These are phyloP conservation scores for Andrena fulva DNA, from an alignment of 2,888 invertebrate genomes.

Conservation along the genomic window DNA sequence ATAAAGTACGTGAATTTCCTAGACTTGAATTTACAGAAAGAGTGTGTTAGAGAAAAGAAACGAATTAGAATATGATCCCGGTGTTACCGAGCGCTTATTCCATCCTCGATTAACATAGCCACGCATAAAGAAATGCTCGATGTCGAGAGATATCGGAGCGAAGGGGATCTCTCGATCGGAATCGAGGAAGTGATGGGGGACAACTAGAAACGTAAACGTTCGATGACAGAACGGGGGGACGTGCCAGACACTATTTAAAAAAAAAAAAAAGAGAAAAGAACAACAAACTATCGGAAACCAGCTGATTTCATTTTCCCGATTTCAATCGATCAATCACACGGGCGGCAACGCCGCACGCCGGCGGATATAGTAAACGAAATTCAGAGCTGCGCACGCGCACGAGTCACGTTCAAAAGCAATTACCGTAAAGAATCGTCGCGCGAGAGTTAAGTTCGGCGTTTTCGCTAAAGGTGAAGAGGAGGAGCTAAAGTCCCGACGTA, in stretches of 20 bases:
- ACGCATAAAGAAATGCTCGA: conserved; percentile 13
- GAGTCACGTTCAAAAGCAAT: conserved; percentile 39
- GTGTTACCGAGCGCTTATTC: not conserved
- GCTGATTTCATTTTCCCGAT: conserved; percentile 23
- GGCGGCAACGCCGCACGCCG: conserved; percentile 33
- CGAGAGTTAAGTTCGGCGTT: conserved; percentile 62
- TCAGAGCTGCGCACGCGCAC: conserved; percentile 26
- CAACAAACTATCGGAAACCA: conserved; percentile 7
- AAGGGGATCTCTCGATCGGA: conserved; percentile 18
- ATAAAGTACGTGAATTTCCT: not conserved
- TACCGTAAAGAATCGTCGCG: conserved; percentile 32
- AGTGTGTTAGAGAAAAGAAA: not conserved
- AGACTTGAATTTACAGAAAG: not conserved
- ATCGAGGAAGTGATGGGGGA: conserved; percentile 44
- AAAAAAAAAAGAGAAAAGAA: not conserved
- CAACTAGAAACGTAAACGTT: conserved; percentile 21
- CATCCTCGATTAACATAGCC: conserved; percentile 35
- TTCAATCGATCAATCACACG: conserved; percentile 26
- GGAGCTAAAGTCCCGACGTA: conserved; percentile 61
- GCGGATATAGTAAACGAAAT: conserved; percentile 34
- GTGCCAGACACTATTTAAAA: conserved; percentile 17
- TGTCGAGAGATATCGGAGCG: conserved; percentile 5
- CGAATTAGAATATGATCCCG: not conserved
- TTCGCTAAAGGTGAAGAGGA: conserved; percentile 44
- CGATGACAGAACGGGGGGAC: conserved; percentile 17